Evolutionary conservation across 2,113 vertebrate species (phyloP).

Genomic region (Grus americana): DNA sequence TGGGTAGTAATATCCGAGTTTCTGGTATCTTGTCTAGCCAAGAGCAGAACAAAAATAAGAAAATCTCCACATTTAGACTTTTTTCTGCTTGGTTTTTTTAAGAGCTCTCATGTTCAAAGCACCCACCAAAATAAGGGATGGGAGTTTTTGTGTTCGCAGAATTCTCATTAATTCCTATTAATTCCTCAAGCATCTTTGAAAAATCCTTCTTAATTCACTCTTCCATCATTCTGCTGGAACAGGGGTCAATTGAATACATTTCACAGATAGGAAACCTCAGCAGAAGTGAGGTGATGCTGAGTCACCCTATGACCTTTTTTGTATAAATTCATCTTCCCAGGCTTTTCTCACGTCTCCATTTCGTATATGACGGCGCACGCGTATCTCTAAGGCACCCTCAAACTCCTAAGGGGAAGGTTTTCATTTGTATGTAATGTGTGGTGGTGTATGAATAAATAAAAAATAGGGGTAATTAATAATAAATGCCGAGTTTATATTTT

Average conservation of each 20-base stretch:
- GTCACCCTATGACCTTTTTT: not conserved
- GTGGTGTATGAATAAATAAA: not conserved
- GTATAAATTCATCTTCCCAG: not conserved
- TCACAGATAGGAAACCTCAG: not conserved
- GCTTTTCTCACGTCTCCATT: not conserved
- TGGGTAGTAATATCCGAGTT: not conserved
- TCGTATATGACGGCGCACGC: fast-evolving
- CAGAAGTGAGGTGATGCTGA: not conserved
- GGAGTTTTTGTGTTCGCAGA: not conserved
- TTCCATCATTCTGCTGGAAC: not conserved
- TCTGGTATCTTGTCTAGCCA: not conserved
- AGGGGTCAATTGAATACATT: not conserved
- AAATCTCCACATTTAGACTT: too few relatives aligned
- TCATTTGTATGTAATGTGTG: not conserved
- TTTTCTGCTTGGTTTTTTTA: not conserved
- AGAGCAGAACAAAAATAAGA: not conserved
- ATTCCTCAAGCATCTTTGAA: not conserved
- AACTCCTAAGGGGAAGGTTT: not conserved
- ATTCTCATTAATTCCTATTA: not conserved
- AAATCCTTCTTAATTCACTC: not conserved
- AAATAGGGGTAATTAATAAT: not conserved
- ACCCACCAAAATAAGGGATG: not conserved
- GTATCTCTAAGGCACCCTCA: not conserved
- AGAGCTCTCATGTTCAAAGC: not conserved
- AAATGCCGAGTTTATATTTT: not conserved